phyloP scores from a whole-genome alignment of 2,888 invertebrate genomes.

The Ormia ochracea region DNA sequence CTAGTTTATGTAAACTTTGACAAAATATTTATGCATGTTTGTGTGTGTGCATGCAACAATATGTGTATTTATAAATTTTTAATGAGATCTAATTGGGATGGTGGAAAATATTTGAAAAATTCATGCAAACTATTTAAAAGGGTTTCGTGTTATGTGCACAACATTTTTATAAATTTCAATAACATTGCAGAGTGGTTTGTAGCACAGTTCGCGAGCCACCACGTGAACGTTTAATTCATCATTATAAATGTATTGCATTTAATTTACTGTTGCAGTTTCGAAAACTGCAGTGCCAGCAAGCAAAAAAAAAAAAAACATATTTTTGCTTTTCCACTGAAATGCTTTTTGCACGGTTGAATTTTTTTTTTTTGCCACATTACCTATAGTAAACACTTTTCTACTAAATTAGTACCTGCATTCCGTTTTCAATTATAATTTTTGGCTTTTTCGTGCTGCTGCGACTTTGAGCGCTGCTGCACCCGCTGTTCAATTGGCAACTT shows the following conservation, averaged over 20 bases:
- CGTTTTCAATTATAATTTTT: slow-evolving; percentile 44
- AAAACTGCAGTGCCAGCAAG: slow-evolving; percentile 5
- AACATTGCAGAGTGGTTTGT: neutral
- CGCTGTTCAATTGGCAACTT: slow-evolving; percentile 12
- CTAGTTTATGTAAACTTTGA: too few species aligned
- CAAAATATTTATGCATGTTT: too few species aligned
- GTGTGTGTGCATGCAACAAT: neutral
- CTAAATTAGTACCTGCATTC: slow-evolving; percentile 63
- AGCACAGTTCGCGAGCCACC: neutral
- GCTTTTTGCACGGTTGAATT: slow-evolving; percentile 39
- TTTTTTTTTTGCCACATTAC: neutral
- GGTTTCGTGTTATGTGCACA: neutral
- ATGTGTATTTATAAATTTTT: neutral
- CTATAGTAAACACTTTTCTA: slow-evolving; percentile 51
- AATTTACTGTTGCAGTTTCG: slow-evolving; percentile 43
- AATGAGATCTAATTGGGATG: slow-evolving; percentile 25
- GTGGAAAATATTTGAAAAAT: neutral
- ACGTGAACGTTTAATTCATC: neutral
- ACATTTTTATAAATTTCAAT: neutral
- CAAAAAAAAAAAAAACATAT: too few species aligned
- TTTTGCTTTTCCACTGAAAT: slow-evolving; percentile 42
- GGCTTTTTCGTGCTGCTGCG: neutral
- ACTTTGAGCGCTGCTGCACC: slow-evolving; percentile 30
- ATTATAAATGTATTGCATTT: neutral
- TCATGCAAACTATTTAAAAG: slow-evolving; percentile 4